A percentile compares a stretch with the other conserved stretches of the same genome.
These are phyloP conservation scores for Toxotes chatareus DNA, from an alignment of 2,113 vertebrate genomes.

Conservation along the genomic window DNA sequence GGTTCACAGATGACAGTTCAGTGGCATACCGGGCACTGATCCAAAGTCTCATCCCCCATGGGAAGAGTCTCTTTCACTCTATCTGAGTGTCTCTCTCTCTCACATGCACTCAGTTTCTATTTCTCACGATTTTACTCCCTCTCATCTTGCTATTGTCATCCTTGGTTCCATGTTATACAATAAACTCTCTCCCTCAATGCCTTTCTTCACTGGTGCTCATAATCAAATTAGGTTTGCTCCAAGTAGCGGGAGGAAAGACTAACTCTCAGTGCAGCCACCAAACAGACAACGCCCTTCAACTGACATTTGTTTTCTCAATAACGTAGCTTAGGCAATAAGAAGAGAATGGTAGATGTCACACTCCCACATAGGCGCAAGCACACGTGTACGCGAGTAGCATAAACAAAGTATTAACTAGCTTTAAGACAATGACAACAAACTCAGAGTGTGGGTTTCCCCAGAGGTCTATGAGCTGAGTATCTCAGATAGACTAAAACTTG, in stretches of 20 bases:
- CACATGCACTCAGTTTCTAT: constrained; percentile 51
- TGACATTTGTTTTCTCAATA: constrained; percentile 82
- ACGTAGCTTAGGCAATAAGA: constrained; percentile 71
- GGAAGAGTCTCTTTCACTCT: constrained; percentile 54
- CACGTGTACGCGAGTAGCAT: constrained; percentile 1
- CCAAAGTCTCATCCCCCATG: constrained; percentile 63
- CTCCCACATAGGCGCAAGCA: constrained; percentile 31
- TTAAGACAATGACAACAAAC: constrained; percentile 64
- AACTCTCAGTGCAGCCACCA: constrained; percentile 65
- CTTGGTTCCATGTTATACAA: constrained; percentile 53
- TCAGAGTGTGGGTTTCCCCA: constrained; percentile 50
- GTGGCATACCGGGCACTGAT: constrained; percentile 58
- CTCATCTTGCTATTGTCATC: constrained; percentile 60
- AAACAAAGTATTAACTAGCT: constrained; percentile 67
- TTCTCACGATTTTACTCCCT: constrained; percentile 44
- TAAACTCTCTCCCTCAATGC: constrained; percentile 55
- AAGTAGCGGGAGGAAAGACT: constrained; percentile 71
- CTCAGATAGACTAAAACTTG: constrained; percentile 53
- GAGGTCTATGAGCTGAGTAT: constrained; percentile 46
- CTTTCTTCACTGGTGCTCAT: constrained; percentile 59
- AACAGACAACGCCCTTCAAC: constrained; percentile 82
- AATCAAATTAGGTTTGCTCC: constrained; percentile 81
- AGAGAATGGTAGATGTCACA: constrained; percentile 69
- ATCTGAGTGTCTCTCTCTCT: constrained; percentile 27
- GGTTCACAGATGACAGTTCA: constrained; percentile 71